phyloP scores from a whole-genome alignment of 2,797 vertebrate species.

The Eulemur albifrons region DNA sequence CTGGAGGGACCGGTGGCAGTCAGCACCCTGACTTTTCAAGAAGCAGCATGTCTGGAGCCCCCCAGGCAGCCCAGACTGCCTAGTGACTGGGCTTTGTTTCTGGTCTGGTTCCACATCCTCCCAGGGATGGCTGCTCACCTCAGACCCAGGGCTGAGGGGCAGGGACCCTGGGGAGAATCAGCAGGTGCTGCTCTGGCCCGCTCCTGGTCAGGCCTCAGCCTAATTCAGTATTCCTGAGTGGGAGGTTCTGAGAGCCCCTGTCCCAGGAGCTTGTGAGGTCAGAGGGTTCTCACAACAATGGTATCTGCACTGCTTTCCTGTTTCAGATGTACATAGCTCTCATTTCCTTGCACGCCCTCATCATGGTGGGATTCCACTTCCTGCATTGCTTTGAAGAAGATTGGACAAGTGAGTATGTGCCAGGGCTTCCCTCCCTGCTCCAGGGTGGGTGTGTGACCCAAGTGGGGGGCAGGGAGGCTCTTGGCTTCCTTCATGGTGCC shows the following conservation, averaged over 20 bases:
- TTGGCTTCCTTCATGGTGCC: neutral
- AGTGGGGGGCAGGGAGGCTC: neutral
- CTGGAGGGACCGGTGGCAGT: neutral
- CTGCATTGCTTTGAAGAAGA: constrained; percentile 97
- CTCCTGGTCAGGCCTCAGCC: neutral
- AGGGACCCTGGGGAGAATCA: fast-evolving
- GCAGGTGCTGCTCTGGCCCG: neutral
- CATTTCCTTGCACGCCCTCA: constrained; percentile 94
- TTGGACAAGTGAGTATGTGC: constrained; percentile 94
- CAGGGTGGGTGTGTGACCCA: fast-evolving
- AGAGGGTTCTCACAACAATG: neutral
- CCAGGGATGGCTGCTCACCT: neutral
- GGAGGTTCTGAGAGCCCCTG: neutral
- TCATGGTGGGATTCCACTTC: constrained; percentile 97
- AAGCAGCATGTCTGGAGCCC: fast-evolving
- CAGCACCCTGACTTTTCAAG: neutral
- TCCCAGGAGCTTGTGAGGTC: fast-evolving
- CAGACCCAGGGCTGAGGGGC: neutral
- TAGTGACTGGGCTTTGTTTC: neutral
- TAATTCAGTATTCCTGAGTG: neutral
- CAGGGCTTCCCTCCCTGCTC: neutral
- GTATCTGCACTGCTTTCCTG: constrained; percentile 17
- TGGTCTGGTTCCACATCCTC: neutral
- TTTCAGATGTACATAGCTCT: constrained; percentile 99
- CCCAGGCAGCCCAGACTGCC: neutral